phyloP scores from a whole-genome alignment of 2,888 invertebrate species.

The Carabus problematicus region DNA sequence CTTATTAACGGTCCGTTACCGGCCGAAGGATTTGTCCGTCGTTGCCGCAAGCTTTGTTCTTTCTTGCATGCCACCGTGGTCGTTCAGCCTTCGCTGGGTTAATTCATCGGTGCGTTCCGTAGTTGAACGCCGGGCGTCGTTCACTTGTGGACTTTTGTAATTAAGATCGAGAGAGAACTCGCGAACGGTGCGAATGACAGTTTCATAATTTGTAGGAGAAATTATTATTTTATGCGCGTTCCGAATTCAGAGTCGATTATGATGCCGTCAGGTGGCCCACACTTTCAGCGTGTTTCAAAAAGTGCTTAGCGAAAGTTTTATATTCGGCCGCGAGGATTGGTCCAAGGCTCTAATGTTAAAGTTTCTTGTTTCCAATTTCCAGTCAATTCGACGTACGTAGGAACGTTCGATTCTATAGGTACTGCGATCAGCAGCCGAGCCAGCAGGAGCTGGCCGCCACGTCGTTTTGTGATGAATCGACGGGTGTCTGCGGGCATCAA shows the following conservation, averaged over 20 bases:
- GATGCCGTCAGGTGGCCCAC: constrained; percentile 17
- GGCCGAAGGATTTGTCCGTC: constrained; percentile 11
- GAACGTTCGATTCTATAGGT: not conserved
- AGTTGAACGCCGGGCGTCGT: not conserved
- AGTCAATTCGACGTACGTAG: constrained; percentile 6
- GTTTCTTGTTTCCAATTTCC: constrained; percentile 17
- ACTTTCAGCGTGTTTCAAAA: constrained; percentile 24
- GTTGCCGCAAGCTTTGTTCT: not conserved
- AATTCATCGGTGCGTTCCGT: not conserved
- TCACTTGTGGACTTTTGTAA: constrained; percentile 14
- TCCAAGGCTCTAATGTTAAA: not conserved
- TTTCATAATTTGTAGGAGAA: constrained; percentile 20
- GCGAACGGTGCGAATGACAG: constrained; percentile 26
- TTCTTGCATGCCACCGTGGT: not conserved
- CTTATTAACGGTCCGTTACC: constrained; percentile 7
- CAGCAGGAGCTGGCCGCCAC: not conserved
- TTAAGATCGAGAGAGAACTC: not conserved
- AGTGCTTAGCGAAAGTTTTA: constrained; percentile 28
- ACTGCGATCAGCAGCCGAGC: not conserved
- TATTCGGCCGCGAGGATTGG: constrained; percentile 1
- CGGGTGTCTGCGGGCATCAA: constrained; percentile 25
- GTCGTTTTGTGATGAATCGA: constrained; percentile 28
- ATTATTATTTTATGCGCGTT: constrained; percentile 38
- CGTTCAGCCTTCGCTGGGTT: constrained; percentile 1
- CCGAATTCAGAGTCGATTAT: constrained; percentile 30